Base-by-base conservation (phyloP, 2,888 invertebrate genomes). In the Molanna angustata region DNA sequence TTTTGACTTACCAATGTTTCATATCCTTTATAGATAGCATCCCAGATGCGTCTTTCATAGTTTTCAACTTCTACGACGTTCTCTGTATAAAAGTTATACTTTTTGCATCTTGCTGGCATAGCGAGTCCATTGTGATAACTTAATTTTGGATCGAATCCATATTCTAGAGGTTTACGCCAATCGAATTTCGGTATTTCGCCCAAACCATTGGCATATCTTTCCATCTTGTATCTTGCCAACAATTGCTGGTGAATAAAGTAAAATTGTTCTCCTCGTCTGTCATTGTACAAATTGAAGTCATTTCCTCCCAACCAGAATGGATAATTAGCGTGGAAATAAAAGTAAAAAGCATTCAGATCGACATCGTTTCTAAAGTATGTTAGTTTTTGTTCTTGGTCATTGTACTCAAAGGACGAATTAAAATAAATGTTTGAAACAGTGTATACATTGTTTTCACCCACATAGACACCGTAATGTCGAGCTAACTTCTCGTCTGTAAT, bases 281-380 rank as follows among this genome's bases (percentile, higher is more conserved):
- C 76, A 62, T 79, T 80, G 14, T 70, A 60, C 41, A 72, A 49
- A 58, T 70, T 71, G 52, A 73, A 75, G 46, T 78, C 70, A 18
- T 78, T 70, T 48, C 78, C 76, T 42, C 75, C 72, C 66, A 84
- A 70, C 80, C 83, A 84, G 76, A 81, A 83, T 32, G 86, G 83
- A 63, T 76, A 76, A 52, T 80, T 76, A 56, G 76, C 65, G 63
- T 85, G 80, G 71, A 82, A 79, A 68, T 78, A 82, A 68, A 78
- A 82, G 72, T 86, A 86, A 69, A 76, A 85, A 0, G 79, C 64
- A 68, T 85, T 86, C 63, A 84, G 70, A 54, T 83, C 85, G 61
- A 86, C 72, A 63, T 87, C 87, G 64, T 87, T 85, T 22, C 82
- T 83, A 69, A 85, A 84, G 69, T 87, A 87, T 31, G 80, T 73